Percentiles rank a stretch among this genome's conserved stretches.
Evolutionary conservation across 2,113 vertebrate genomes (phyloP).

Genomic region (Blennius ocellaris): DNA sequence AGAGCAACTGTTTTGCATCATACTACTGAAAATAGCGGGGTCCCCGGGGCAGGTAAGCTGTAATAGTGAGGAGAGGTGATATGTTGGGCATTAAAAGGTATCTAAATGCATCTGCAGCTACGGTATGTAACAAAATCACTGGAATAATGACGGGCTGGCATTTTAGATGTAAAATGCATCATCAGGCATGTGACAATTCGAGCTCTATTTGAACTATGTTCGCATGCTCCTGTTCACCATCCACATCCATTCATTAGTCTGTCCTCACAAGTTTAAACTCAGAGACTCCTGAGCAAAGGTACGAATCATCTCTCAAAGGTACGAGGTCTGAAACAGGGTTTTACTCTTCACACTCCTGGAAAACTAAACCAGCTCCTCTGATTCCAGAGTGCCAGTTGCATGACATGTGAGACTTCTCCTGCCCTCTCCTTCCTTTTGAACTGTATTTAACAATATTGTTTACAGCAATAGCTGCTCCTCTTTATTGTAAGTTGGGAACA

Average conservation of each 20-base stretch:
- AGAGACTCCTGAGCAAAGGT: not conserved
- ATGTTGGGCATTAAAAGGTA: conserved; percentile 61
- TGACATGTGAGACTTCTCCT: conserved; percentile 30
- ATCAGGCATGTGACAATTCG: conserved; percentile 12
- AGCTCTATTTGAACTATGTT: conserved; percentile 28
- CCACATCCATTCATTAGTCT: not conserved
- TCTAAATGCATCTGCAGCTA: conserved; percentile 31
- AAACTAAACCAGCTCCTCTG: conserved; percentile 35
- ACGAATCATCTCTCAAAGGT: conserved; percentile 30
- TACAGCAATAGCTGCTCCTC: conserved; percentile 64
- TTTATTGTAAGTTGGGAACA: conserved; percentile 67
- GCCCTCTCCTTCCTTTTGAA: conserved; percentile 19
- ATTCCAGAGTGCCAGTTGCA: conserved; percentile 16
- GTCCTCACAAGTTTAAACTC: not conserved
- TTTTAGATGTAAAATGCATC: conserved; percentile 27
- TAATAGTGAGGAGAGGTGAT: not conserved
- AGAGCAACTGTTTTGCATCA: conserved; percentile 57
- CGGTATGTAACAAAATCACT: conserved; percentile 43
- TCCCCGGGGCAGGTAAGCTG: conserved; percentile 25
- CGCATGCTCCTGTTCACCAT: conserved; percentile 38
- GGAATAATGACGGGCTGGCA: conserved; percentile 44
- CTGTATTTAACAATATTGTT: conserved; percentile 62
- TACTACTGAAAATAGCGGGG: conserved; percentile 74
- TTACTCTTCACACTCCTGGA: conserved; percentile 4
- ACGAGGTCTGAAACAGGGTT: conserved; percentile 23